A percentile compares a stretch with the other conserved stretches of the same genome.
phyloP scores from a whole-genome alignment of 2,888 invertebrate species.

The Crocallis elinguaria region DNA sequence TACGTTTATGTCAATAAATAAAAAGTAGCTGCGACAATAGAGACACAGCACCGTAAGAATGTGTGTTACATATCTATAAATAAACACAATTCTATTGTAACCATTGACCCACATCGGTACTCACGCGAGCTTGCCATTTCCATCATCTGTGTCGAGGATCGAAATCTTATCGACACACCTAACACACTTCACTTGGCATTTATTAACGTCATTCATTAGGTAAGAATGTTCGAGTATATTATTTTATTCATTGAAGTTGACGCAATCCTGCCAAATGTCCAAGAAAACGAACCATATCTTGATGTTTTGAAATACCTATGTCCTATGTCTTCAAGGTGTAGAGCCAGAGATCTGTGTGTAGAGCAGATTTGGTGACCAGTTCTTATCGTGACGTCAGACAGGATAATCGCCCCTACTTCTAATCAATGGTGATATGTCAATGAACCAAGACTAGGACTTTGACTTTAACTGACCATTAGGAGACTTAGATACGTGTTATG shows the following conservation, averaged over 20 bases:
- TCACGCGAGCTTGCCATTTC: slow-evolving; percentile 36
- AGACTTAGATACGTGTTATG: slow-evolving; percentile 29
- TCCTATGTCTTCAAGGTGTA: no score
- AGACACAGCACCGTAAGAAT: slow-evolving; percentile 28
- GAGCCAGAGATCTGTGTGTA: no score
- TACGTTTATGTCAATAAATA: no score
- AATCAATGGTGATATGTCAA: slow-evolving; percentile 33
- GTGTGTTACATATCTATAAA: slow-evolving; percentile 46
- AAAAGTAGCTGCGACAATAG: no score
- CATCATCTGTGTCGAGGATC: slow-evolving; percentile 37
- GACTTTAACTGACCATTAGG: slow-evolving; percentile 32
- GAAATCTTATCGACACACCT: slow-evolving; percentile 42
- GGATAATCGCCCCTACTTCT: slow-evolving; percentile 26
- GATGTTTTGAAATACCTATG: no score
- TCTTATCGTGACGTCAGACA: slow-evolving; percentile 4
- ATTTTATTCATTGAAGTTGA: not conserved
- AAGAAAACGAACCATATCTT: no score
- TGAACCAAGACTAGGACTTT: slow-evolving; percentile 34
- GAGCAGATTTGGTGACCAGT: not conserved
- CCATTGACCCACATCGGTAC: slow-evolving; percentile 44
- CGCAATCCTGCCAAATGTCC: no score
- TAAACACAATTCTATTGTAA: slow-evolving; percentile 59
- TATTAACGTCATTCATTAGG: slow-evolving; percentile 24
- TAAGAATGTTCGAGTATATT: not conserved
- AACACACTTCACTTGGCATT: slow-evolving; percentile 47